Base-by-base conservation (phyloP, 1,140 invertebrate genomes). In the Drosophila pectinifera region DNA sequence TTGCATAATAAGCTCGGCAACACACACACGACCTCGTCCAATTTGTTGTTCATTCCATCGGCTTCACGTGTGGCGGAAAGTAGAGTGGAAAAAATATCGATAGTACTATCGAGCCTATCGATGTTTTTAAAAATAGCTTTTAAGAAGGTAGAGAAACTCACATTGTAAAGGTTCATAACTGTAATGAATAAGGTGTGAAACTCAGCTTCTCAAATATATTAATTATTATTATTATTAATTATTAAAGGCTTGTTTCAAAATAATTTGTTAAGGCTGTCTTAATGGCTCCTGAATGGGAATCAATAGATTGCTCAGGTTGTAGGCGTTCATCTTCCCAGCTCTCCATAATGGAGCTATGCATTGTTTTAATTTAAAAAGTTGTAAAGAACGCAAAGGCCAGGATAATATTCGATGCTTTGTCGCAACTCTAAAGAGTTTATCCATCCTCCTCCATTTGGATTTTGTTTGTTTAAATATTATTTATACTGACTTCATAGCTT, bases 1-100 rank as follows among this genome's bases (percentile, higher is more conserved):
- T 77, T 77, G 74, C 74, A 77, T 77, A 77, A 77, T 77, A 69
- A 38, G 41, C 67, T 46, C 59, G 28, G 48, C 48, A 34, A 56
- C 54, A 57, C 26, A 58, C 43, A 57, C 45, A 51, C n/a, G 49
- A 49, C 34, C 59, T 45, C 36, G 63, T 38, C 46, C 62, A 55
- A 55, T 38, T 39, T 34, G 49, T 56, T 70, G 14, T 57, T 70
- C 63, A 26, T 36, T 68, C 20, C 36, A 11, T 14, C 34, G 18
- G 14, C 64, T 70, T 70, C 68, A 70, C 68, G 68, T 70, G 68
- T 57, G 49, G 39, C 26, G 18, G 22, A 22, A 22, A 22, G 22
- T n/a, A n/a, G n/a, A n/a, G n/a, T n/a, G n/a, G n/a, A n/a, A n/a
- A n/a, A n/a, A n/a, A n/a, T n/a, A n/a, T n/a, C n/a, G n/a, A n/a